Evolutionary conservation across 2,888 invertebrate species (phyloP), one percentile per base, ranked within the genome.

Genomic region (Pomacea canaliculata): DNA sequence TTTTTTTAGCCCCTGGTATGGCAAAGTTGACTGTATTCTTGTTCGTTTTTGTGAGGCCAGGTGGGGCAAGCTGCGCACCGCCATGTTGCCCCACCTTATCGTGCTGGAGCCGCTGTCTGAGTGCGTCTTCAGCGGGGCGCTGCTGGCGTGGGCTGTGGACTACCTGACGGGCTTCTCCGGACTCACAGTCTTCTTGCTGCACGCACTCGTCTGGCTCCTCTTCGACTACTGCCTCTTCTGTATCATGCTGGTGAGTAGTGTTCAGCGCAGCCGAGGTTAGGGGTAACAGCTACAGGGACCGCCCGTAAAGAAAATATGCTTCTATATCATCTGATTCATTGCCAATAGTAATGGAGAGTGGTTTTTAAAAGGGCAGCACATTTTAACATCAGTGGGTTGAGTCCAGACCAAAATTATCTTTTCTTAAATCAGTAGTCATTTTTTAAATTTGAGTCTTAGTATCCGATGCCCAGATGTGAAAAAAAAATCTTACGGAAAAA

Each of bases 31-130:
- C 37, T 37, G 37, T 37, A 37, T 37, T 37, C 37, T 37, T 37
- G 37, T 37, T 37, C 37, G 1, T 37, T 7, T 51, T 56, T 56
- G 4, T 56, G 51, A 56, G 7, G 16, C 12, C 86, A 94, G 99
- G 85, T 99, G 99, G 99, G 96, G 97, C 77, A 97, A 99, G 89
- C 92, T 99, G 69, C 93, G 99, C 73, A 95, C 97, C 82, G 97
- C 98, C 18, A 98, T 99, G 97, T 93, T 98, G 82, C 98, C 99
- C 3, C 93, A 94, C 67, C 96, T 96, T 60, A 95, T 97, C 82
- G 89, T 99, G 72, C 92, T 98, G 80, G 99, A 99, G 91, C 99
- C 99, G 2, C 92, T 99, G 68, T 96, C 96, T 73, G 98, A 99
- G 92, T 99, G 99, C 91, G 93, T 99, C 92, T 93, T 98, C 49